Base-by-base conservation (phyloP, 2,888 invertebrate species). In the Andrena dorsata region DNA sequence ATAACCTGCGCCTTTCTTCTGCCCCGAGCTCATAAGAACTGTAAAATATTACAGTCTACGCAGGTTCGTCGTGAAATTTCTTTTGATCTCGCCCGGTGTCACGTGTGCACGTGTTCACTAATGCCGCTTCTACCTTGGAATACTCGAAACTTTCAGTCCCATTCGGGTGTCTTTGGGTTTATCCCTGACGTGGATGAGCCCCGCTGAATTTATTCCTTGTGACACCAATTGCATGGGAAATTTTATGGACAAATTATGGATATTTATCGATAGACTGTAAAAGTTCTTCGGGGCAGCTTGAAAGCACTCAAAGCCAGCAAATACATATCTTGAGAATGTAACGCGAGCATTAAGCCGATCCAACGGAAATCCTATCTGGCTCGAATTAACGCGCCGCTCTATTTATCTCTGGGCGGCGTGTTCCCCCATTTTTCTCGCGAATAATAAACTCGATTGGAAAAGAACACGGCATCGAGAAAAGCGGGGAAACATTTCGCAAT, bases 31-130 rank as follows among this genome's bases (percentile, higher is more conserved):
- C 69, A 68, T 78, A 84, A 86, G 74, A 86, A 84, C 56, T 56
- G 70, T 83, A 80, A 87, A 83, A 87, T 83, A 79, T 76, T 63
- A 58, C 75, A 58, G 78, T 72, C 73, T 30, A 66, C 58, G 65
- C 35, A 77, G 63, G 75, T 72, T 73, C 65, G 73, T 51, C 70
- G 65, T 16, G 56, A 56, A 58, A 71, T 41, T 30, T 68, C 65
- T 47, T 85, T 83, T 76, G 82, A 82, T 86, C 77, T 78, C 53
- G 47, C 71, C 78, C 56, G 35, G 61, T 35, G 26, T 61, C 41
- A 30, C 56, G 13, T 20, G 49, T 20, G 61, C 61, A 10, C 20
- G 53, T 23, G 13, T 13, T 13, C 32, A 30, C 49, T 16, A 26
- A 16, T 64, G 16, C 26, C 23, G 10, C 20, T 8, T 26, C 23